Evolutionary conservation across 2,888 invertebrate genomes (phyloP), one percentile per base, ranked within the genome.

Genomic region (Thera obeliscata): DNA sequence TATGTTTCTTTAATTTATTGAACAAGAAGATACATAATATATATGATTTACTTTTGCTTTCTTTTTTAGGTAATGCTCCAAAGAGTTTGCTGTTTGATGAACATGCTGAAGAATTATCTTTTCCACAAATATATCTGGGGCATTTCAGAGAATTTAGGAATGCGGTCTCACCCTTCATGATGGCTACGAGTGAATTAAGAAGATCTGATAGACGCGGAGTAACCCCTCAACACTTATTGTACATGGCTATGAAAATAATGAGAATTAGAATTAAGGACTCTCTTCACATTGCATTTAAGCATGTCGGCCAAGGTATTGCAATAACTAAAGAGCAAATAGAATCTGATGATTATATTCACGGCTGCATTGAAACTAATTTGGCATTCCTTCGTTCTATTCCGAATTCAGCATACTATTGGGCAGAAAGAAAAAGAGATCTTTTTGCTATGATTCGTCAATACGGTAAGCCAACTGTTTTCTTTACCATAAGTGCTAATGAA

Each of bases 401-500:
- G 22, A 50, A 50, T 50, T 50, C 50, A 4, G 12, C 50, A 6
- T 50, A 6, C 3, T 12, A 12, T 50, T 50, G 50, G 50, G n/a
- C 50, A 12, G 50, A 50, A n/a, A 50, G 50, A 9, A 50, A 50
- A 12, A 50, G 6, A 12, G 50, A 50, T 50, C 50, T 50, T 2
- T 50, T 50, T 6, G 50, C 50, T 12, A 50, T 22, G 50, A 50
- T 50, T 2, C 2, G 50, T 2, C 50, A 50, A 50, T 50, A 4
- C 2, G 50, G 50, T 2, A 2, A n/a, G 3, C 50, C 50, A 50
- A 50, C 50, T 50, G 50, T 22, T 8, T 50, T 50, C 6, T 12
- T 50, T n/a, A 50, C 50, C 1, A n/a, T 50, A 12, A 50, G 50
- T 12, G 50, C 50, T 50, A 50, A 50, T 50, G 50, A 50, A 50